Evolutionary conservation across 2,888 invertebrate species (phyloP).

Genomic region (Pediacus dermestoides): DNA sequence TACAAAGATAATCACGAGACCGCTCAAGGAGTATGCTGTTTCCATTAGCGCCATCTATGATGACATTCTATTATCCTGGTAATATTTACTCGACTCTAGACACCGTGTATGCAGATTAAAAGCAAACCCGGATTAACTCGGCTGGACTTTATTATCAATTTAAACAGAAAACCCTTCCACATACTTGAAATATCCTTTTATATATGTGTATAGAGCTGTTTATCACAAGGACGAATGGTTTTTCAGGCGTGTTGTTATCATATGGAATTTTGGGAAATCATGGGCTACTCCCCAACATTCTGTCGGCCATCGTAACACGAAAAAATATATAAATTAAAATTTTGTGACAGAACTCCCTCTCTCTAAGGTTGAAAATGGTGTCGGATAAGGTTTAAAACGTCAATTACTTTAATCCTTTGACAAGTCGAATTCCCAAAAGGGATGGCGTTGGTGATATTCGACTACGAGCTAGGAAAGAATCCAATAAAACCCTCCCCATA

Average conservation of each 20-base stretch:
- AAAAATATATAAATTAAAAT: too few relatives aligned
- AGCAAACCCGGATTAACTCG: conserved; percentile 20
- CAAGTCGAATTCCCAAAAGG: conserved; percentile 9
- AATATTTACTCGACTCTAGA: conserved; percentile 26
- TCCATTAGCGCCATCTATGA: conserved; percentile 27
- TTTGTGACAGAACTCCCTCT: too few relatives aligned
- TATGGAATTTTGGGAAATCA: too few relatives aligned
- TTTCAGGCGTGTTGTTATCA: too few relatives aligned
- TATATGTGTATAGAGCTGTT: background rate
- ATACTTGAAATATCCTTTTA: too few relatives aligned
- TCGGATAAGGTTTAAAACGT: conserved; percentile 15
- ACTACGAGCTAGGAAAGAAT: conserved; percentile 17
- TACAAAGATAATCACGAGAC: conserved; percentile 3
- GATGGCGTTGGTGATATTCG: conserved; percentile 8
- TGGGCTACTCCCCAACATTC: too few relatives aligned
- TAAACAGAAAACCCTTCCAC: too few relatives aligned
- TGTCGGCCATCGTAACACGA: too few relatives aligned
- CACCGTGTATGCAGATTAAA: conserved; percentile 22
- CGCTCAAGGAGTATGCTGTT: conserved; percentile 24
- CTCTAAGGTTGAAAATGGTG: too few relatives aligned
- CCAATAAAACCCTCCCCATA: conserved; percentile 28
- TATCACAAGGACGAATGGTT: too few relatives aligned
- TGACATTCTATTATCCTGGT: conserved; percentile 24
- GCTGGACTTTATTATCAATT: conserved; percentile 22
- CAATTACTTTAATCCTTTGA: conserved; percentile 17